phyloP scores from a whole-genome alignment of 1,140 invertebrate species.

The Drosophila miranda region DNA sequence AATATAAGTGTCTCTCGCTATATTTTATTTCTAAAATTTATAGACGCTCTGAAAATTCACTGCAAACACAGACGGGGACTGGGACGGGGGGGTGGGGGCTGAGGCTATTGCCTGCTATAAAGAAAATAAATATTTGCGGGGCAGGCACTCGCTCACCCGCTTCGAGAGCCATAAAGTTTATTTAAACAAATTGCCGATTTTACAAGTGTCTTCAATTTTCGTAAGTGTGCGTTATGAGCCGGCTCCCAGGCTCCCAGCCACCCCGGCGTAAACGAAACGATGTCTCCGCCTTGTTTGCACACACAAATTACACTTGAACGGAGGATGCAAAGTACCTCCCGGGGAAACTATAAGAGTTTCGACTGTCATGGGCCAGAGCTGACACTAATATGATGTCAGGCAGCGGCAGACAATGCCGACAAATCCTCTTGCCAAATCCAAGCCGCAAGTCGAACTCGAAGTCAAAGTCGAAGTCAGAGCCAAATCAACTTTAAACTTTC shows the following conservation, averaged over 20 bases:
- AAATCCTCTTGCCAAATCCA: slow-evolving; percentile 42
- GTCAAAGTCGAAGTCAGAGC: slow-evolving; percentile 29
- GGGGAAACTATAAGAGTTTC: slow-evolving; percentile 16
- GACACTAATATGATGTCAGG: slow-evolving; percentile 49
- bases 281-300: slow-evolving; percentile 49
- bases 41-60: slow-evolving; percentile 77
- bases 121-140: slow-evolving; percentile 28
- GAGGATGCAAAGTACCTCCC: neutral
- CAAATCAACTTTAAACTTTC: slow-evolving; percentile 73
- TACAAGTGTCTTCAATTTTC: slow-evolving; percentile 80
- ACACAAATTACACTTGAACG: slow-evolving; percentile 50
- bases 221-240: slow-evolving; percentile 69
- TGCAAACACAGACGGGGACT: slow-evolving; percentile 44
- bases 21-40: slow-evolving; percentile 81
- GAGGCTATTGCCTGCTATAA: slow-evolving; percentile 9
- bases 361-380: slow-evolving; percentile 50
- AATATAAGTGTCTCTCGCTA: slow-evolving; percentile 48
- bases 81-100: slow-evolving; percentile 3
- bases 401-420: slow-evolving; percentile 17
- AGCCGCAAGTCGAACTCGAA: slow-evolving; percentile 14
- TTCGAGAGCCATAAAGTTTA: slow-evolving; percentile 77
- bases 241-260: no score
- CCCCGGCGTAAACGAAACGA: neutral
- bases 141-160: slow-evolving; percentile 20
- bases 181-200: slow-evolving; percentile 81